Percentiles rank a stretch among this genome's conserved stretches.
phyloP scores from a whole-genome alignment of 1,140 invertebrate species.

The Pseudomyrmex sp. region DNA sequence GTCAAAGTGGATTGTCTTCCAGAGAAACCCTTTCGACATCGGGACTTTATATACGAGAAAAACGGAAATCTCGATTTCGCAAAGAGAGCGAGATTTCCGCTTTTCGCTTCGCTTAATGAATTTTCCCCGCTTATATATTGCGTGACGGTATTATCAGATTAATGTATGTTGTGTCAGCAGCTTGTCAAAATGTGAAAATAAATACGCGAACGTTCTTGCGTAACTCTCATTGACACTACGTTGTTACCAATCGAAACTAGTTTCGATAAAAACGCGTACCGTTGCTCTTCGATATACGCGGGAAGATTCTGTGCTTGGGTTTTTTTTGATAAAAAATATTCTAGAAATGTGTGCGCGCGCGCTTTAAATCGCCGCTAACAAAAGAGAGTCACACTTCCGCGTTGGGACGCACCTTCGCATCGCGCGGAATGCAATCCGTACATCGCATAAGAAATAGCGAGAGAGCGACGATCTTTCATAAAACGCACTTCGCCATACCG shows the following conservation, averaged over 20 bases:
- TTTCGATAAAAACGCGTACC: too few relatives aligned
- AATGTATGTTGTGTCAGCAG: neutral
- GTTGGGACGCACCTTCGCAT: conserved; percentile 1
- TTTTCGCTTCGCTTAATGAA: conserved; percentile 49
- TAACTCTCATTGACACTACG: neutral
- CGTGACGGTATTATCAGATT: neutral
- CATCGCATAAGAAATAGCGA: conserved; percentile 16
- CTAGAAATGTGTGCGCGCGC: neutral
- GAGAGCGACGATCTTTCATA: conserved; percentile 3
- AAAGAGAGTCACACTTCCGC: conserved; percentile 24
- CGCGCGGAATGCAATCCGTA: conserved; percentile 25
- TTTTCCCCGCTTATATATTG: neutral
- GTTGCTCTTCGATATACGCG: too few relatives aligned
- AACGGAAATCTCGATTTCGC: conserved; percentile 39
- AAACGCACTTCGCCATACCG: conserved; percentile 20
- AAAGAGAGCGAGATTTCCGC: conserved; percentile 51
- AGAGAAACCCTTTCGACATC: conserved; percentile 39
- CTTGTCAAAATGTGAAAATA: neutral
- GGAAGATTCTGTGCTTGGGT: too few relatives aligned
- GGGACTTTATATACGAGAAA: neutral
- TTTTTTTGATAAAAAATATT: neutral
- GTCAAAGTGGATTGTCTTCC: neutral
- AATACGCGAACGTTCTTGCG: conserved; percentile 1
- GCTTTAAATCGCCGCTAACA: neutral
- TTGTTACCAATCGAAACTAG: neutral